A percentile compares a stretch with the other conserved stretches of the same genome.
Evolutionary conservation across 2,113 vertebrate species (phyloP).

Genomic region (Hassar affinis): DNA sequence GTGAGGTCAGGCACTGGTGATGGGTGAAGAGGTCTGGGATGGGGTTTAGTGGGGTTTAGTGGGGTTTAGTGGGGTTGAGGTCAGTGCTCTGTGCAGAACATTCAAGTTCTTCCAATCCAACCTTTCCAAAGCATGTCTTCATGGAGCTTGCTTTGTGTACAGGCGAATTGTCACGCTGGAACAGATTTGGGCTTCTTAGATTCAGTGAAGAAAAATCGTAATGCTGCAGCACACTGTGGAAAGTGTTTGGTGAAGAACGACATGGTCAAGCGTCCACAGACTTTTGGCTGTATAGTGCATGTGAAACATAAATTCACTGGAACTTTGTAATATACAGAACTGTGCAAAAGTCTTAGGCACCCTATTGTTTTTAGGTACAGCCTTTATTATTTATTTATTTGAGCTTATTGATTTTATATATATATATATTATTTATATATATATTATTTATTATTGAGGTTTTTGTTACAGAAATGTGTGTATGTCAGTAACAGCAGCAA

Average conservation of each 20-base stretch:
- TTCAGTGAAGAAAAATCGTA: neutral
- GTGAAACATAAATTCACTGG: neutral
- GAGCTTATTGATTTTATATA: too few relatives aligned
- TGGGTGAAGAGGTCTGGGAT: neutral
- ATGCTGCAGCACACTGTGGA: neutral
- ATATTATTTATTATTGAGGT: too few relatives aligned
- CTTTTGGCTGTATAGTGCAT: neutral
- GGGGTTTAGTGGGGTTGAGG: neutral
- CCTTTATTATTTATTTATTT: too few relatives aligned
- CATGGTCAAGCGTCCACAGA: neutral
- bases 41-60: neutral
- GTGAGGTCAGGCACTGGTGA: neutral
- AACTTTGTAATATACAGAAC: neutral
- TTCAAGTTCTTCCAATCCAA: neutral
- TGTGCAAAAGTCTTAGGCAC: too few relatives aligned
- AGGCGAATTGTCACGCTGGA: neutral
- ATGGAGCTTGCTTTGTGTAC: neutral
- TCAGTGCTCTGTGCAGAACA: neutral
- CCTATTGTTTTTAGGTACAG: too few relatives aligned
- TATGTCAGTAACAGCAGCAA: too few relatives aligned
- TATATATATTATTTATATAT: too few relatives aligned
- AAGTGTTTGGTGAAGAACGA: too few relatives aligned
- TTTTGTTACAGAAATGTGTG: too few relatives aligned
- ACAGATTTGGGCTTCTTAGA: neutral
- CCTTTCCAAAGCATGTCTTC: neutral